Conservation (phyloP, 2,113 vertebrate genomes). For the Xyrauchen texanus region DNA sequence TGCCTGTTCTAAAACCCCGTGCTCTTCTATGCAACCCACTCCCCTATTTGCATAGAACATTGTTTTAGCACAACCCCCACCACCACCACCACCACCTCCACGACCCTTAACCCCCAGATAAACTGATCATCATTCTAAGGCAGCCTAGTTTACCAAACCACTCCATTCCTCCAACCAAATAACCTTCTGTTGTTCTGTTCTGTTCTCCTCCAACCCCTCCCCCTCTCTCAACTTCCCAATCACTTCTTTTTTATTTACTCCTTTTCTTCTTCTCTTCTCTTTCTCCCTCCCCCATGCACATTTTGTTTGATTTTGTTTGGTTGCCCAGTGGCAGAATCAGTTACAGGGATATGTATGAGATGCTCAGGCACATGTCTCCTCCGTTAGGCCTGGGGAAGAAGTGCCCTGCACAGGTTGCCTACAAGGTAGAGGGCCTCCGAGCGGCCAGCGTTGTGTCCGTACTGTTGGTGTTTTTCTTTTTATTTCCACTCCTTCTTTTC, state of each 20-base stretch:
- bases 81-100: too few species aligned
- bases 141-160: slow-evolving; percentile 33
- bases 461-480: slow-evolving; percentile 69
- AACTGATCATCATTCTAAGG: slow-evolving; percentile 51
- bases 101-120: slow-evolving; percentile 42
- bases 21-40: slow-evolving; percentile 59
- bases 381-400: slow-evolving; percentile 96
- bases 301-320: slow-evolving; percentile 65
- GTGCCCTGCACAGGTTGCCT: slow-evolving; percentile 94
- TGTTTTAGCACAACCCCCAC: background rate
- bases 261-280: slow-evolving; percentile 49
- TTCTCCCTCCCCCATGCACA: slow-evolving; percentile 38
- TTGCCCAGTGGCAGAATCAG: slow-evolving; percentile 94
- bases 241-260: slow-evolving; percentile 38
- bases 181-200: slow-evolving; percentile 56
- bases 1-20: slow-evolving; percentile 68
- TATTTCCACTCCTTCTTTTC: slow-evolving; percentile 54
- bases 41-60: slow-evolving; percentile 55
- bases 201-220: slow-evolving; percentile 45
- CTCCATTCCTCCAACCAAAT: slow-evolving; percentile 53
- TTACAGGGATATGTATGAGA: slow-evolving; percentile 98
- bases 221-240: slow-evolving; percentile 28
- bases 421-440: slow-evolving; percentile 86
- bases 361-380: slow-evolving; percentile 97
- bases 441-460: slow-evolving; percentile 72